Conservation (phyloP, 2,888 invertebrate genomes). For the Nasonovia ribisnigri region DNA sequence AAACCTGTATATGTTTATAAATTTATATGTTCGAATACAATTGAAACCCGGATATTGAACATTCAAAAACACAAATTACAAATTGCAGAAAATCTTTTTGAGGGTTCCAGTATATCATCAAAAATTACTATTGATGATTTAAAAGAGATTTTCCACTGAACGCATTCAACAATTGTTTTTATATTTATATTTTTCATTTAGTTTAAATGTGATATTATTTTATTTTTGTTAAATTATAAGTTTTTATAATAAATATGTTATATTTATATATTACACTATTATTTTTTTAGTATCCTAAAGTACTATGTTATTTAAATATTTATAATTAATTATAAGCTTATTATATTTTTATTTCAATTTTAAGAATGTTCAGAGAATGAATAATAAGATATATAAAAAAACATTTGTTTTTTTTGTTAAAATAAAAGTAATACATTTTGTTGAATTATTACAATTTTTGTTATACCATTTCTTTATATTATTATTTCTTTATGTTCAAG, state of each 20-base stretch:
- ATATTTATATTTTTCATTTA: neutral
- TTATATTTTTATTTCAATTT: neutral
- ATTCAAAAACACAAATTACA: neutral
- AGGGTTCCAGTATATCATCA: neutral
- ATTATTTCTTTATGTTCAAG: too few species aligned
- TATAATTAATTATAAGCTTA: neutral
- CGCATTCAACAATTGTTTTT: neutral
- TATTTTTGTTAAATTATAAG: too few species aligned
- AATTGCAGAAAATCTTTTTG: neutral
- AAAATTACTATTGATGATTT: neutral
- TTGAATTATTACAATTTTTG: neutral
- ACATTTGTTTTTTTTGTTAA: neutral
- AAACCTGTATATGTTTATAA: conserved; percentile 86
- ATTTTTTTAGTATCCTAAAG: neutral
- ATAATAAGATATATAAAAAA: neutral
- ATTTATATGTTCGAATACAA: conserved; percentile 86
- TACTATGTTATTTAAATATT: neutral
- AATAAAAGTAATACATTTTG: neutral
- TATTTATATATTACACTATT: too few species aligned
- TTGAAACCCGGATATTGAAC: conserved; percentile 75
- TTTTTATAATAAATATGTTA: too few species aligned
- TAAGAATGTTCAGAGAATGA: neutral
- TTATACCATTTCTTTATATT: neutral
- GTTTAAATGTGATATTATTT: too few species aligned
- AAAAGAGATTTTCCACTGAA: neutral